Conservation (phyloP, 1,140 invertebrate species). For the Drosophila yakuba region DNA sequence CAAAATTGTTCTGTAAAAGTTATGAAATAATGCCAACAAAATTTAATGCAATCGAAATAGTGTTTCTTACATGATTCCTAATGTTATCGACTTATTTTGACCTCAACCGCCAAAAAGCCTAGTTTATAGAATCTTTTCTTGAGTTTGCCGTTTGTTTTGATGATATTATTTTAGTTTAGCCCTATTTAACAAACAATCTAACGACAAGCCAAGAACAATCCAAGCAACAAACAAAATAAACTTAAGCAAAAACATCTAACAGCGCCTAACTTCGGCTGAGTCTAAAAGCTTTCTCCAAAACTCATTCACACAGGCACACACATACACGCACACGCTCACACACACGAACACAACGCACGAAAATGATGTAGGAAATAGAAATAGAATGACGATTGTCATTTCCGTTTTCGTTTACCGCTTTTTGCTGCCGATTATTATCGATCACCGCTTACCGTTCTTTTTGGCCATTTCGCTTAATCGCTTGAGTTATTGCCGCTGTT, state of each 20-base stretch:
- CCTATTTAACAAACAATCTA: conserved; percentile 52
- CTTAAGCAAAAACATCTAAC: conserved; percentile 53
- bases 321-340: conserved; percentile 31
- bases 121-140: conserved; percentile 33
- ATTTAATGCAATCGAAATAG: neutral
- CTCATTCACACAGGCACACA: conserved; percentile 34
- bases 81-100: conserved; percentile 18
- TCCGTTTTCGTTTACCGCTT: conserved; percentile 30
- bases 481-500: conserved; percentile 40
- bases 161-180: conserved; percentile 17
- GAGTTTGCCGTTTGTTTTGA: conserved; percentile 55
- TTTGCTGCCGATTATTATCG: conserved; percentile 7
- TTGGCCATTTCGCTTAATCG: conserved; percentile 27
- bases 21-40: neutral
- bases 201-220: conserved; percentile 44
- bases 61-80: too few relatives aligned
- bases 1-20: neutral
- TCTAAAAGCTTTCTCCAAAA: conserved; percentile 55
- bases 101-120: neutral
- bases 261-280: conserved; percentile 61
- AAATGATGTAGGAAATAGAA: conserved; percentile 8
- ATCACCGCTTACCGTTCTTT: conserved; percentile 8
- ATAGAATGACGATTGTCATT: conserved; percentile 5
- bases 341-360: conserved; percentile 24
- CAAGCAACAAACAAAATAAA: conserved; percentile 36